Base-by-base conservation (phyloP, 2,113 vertebrate genomes). In the Hydropotes inermis region DNA sequence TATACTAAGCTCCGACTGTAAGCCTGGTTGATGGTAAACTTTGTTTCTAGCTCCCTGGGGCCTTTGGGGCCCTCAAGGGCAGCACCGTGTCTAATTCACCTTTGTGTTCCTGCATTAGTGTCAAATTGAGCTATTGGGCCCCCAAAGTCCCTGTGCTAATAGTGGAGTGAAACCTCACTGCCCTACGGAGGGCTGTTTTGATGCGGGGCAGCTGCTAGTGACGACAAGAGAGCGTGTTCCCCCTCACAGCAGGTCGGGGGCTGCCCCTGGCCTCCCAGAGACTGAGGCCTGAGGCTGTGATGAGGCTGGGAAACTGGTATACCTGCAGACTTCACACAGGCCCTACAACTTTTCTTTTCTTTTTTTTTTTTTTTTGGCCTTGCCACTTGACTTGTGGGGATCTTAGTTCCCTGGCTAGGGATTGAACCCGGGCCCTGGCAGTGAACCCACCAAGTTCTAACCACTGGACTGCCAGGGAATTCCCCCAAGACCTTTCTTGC, bases 311-410 rank as follows among this genome's bases (percentile, higher is more conserved):
- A 6, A 14, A 33, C 28, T 21, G 64, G 7, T 93, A 33, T 74
- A 0, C 2, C 1, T 3, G 3, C 4, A 47, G 55, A 25, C 67
- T 52, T 76, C 30, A 23, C 27, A 14, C 45, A 64, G 57, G 27
- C n/a, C 64, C 64, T n/a, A 4, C 27, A 21, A 64, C n/a, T 5
- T 92, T 85, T 52, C 39, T 76, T 50, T 50, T 47, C 47, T 19
- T 45, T 45, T 45, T 45, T 45, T 45, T 45, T 45, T 28, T 78
- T 7, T 4, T n/a, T 54, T 27, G 3, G 7, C 43, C 43, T 9
- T 78, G 28, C 8, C 16, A 19, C 45, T 50, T 50, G 45, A 30
- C 16, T 79, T 79, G 8, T 9, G 16, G 76, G 76, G 76, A 30
- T 50, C 76, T 79, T 79, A 50, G 76, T 79, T 50, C 17, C 76